Evolutionary conservation across 2,888 invertebrate genomes (phyloP).

Genomic region (Junonia oenone): DNA sequence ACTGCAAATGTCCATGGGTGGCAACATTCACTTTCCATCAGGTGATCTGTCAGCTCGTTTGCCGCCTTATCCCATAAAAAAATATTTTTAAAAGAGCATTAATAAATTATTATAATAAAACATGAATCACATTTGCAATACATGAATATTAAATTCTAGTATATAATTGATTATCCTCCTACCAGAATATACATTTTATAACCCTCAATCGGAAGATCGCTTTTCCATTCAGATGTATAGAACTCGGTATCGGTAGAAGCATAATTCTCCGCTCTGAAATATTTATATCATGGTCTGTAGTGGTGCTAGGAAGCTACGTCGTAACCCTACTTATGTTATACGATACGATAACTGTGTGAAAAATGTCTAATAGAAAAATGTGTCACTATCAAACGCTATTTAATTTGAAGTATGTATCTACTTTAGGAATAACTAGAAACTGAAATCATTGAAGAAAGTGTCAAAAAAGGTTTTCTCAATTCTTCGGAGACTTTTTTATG

Average conservation of each 20-base stretch:
- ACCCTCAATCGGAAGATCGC: slow-evolving; percentile 34
- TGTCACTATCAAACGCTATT: too few relatives aligned
- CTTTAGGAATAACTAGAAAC: too few relatives aligned
- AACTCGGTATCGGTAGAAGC: slow-evolving; percentile 59
- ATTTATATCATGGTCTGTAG: slow-evolving; percentile 62
- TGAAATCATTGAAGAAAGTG: too few relatives aligned
- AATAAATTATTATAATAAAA: not conserved
- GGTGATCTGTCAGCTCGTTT: too few relatives aligned
- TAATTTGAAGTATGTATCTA: too few relatives aligned
- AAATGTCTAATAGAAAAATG: too few relatives aligned
- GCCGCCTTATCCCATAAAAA: too few relatives aligned
- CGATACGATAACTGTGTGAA: slow-evolving; percentile 17
- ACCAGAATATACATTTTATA: not conserved
- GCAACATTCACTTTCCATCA: too few relatives aligned
- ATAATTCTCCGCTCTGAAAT: slow-evolving; percentile 77
- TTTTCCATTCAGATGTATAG: slow-evolving; percentile 57
- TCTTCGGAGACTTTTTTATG: too few relatives aligned
- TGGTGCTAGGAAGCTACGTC: slow-evolving; percentile 41
- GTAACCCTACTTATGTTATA: slow-evolving; percentile 27
- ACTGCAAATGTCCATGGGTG: too few relatives aligned
- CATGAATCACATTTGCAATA: not conserved
- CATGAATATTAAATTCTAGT: not conserved
- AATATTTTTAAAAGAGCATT: too few relatives aligned
- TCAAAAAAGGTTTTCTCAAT: too few relatives aligned
- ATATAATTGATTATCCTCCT: not conserved